phyloP scores from a whole-genome alignment of 2,888 invertebrate species.

The Euproctis similis region DNA sequence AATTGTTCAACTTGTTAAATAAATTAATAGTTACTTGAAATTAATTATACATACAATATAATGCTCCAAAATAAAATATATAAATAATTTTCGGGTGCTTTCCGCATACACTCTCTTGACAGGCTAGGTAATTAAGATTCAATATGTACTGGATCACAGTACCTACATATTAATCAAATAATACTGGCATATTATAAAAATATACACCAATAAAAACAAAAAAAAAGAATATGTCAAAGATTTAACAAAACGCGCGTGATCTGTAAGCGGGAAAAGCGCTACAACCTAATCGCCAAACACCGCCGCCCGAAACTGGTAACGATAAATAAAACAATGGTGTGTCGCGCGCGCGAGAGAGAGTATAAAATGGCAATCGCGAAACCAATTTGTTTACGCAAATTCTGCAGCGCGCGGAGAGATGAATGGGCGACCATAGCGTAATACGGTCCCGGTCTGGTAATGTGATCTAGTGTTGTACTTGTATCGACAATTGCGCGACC shows the following conservation, averaged over 20 bases:
- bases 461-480: constrained; percentile 39
- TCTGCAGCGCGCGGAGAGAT: constrained; percentile 73
- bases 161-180: too few species aligned
- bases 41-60: neutral
- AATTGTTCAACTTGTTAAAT: constrained; percentile 19
- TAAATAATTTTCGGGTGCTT: too few species aligned
- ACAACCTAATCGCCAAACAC: constrained; percentile 67
- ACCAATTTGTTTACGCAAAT: constrained; percentile 77
- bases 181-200: too few species aligned
- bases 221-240: too few species aligned
- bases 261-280: constrained; percentile 69
- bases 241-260: constrained; percentile 63
- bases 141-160: too few species aligned
- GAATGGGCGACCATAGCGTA: constrained; percentile 73
- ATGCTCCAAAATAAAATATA: neutral
- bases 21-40: constrained; percentile 4
- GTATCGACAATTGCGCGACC: neutral
- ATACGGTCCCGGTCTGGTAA: constrained; percentile 59
- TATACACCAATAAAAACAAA: too few species aligned
- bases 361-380: constrained; percentile 77
- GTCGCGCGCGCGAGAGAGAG: constrained; percentile 67
- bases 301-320: constrained; percentile 68
- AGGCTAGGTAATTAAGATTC: too few species aligned
- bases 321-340: constrained; percentile 75
- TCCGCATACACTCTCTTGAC: too few species aligned